Evolutionary conservation across 1,140 invertebrate genomes (phyloP), one percentile per base, ranked within the genome.

Genomic region (Orius insidiosus): DNA sequence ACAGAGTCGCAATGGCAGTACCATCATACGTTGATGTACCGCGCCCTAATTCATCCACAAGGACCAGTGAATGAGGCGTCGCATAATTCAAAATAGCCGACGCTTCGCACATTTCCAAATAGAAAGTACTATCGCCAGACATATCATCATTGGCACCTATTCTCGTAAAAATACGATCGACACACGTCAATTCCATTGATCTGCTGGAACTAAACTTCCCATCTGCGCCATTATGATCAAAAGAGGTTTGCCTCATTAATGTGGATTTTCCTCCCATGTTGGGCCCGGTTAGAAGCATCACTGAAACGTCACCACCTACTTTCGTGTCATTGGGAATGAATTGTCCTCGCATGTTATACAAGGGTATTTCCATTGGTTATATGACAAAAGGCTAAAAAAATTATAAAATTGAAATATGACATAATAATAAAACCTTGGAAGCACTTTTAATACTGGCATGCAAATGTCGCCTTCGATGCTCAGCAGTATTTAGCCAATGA

Each of bases 191-290:
- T 34, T 68, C 63, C 59, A 87, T 89, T 13, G 65, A 37, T 67
- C 63, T 1, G 92, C 90, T 24, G 93, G 92, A n/a, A 97, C 85
- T 62, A 80, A 75, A 61, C 82, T 79, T 46, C 92, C 92, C n/a
- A 97, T 76, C 66, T 98, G 94, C 5, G 92, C 83, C 70, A 98
- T 76, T 10, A 98, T 76, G 0, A 76, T 74, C 14, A 97, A 69
- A 0, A 96, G 63, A 1, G 87, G 89, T 71, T 69, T 97, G 92
- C 37, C 93, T 65, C 93, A 98, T 97, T 5, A 97, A 65, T 1
- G 94, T 98, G 13, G 90, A 96, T 67, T 98, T 98, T 53, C 93
- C 94, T 33, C 92, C 90, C 93, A 97, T 97, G 62, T 98, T 98
- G 1, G 93, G 89, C 1, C 93, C 93, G 1, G 92, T 96, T 1